Evolutionary conservation across 2,113 vertebrate genomes (phyloP), one percentile per base, ranked within the genome.

Genomic region (Psammodynastes pulverulentus): DNA sequence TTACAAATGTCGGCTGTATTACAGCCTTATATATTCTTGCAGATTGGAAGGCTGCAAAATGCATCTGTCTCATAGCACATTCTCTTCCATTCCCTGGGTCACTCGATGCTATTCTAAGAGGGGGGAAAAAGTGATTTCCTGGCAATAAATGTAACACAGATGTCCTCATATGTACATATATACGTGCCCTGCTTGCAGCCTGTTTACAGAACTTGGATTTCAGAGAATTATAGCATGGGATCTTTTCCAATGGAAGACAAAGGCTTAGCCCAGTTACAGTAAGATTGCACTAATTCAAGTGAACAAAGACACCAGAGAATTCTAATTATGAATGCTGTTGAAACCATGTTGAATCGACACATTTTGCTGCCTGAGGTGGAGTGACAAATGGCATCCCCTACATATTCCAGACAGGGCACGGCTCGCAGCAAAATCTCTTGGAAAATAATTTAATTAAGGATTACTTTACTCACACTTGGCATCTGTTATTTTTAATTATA

Each of bases 1-100:
- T 95, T 93, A 86, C 90, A 95, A 95, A 95, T 94, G 79, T 93
- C 19, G 13, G 53, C 86, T 91, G 5, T n/a, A 79, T 93, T 94
- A 52, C 12, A 93, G 49, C 87, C 52, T 58, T 58, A 46, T 89
- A 89, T 90, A 52, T 92, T 94, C 85, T 86, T 94, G 51, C 84
- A 88, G 86, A 12, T 84, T 95, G 79, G 92, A 56, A 52, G 89
- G 72, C 84, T 92, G 54, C 45, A 67, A 93, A 88, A 93, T 84
- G 84, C 52, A 87, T 92, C 58, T 92, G 86, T 91, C 45, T n/a
- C 86, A 24, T 88, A 67, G 52, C 87, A 89, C 19, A 15, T 3
- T 93, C 49, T 45, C 92, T 87, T 43, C 43, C 15, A 86, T 93
- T 72, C 93, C n/a, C 24, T 93, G 91, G 46, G 43, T 92, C 62